phyloP scores from a whole-genome alignment of 2,797 vertebrate genomes.

The Tragelaphus oryx region DNA sequence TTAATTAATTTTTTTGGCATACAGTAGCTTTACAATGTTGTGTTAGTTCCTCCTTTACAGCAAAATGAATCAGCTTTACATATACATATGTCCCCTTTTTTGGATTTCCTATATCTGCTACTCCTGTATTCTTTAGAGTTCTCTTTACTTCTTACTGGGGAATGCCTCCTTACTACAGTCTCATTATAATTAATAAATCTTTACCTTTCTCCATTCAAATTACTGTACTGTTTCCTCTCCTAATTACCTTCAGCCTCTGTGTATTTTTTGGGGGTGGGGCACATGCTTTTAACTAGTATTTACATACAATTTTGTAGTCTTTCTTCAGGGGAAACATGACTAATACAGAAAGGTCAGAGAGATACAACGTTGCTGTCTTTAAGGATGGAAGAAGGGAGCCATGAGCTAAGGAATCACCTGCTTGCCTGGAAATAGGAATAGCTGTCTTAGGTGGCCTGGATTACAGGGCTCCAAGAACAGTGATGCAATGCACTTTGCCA shows the following conservation, averaged over 20 bases:
- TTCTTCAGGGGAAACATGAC: not conserved
- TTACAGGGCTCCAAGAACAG: not conserved
- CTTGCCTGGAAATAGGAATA: not conserved
- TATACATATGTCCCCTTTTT: not conserved
- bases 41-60: not conserved
- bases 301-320: not conserved
- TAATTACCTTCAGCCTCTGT: not conserved
- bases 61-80: not conserved
- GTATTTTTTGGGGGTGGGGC: not conserved
- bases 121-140: not conserved
- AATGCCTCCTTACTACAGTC: not conserved
- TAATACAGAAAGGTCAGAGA: not conserved
- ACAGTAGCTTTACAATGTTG: not conserved
- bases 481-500: not conserved
- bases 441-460: not conserved
- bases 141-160: not conserved
- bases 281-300: not conserved
- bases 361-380: not conserved
- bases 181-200: not conserved
- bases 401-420: not conserved
- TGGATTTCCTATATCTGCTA: not conserved
- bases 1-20: not conserved
- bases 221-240: not conserved
- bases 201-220: not conserved
- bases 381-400: not conserved